Evolutionary conservation across 1,140 invertebrate species (phyloP).

Genomic region (Eubasilissa regina): DNA sequence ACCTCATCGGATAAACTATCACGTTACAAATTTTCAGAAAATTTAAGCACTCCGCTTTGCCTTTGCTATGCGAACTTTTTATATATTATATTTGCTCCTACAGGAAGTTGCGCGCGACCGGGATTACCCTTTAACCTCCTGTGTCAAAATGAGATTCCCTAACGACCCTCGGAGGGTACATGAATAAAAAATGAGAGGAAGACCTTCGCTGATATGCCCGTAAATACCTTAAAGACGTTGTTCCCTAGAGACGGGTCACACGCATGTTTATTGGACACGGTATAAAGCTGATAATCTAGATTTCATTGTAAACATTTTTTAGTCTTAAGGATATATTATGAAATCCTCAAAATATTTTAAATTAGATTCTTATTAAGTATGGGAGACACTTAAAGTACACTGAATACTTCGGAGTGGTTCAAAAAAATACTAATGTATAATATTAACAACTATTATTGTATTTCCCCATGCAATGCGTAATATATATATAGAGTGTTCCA

Average conservation of each 20-base stretch:
- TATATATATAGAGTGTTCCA: too few relatives aligned
- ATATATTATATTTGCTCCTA: not conserved
- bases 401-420: too few relatives aligned
- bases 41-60: not conserved
- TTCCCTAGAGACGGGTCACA: constrained; percentile 29
- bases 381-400: too few relatives aligned
- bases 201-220: constrained; percentile 36
- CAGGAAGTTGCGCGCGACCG: constrained; percentile 14
- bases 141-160: constrained; percentile 41
- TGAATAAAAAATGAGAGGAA: constrained; percentile 36
- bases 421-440: too few relatives aligned
- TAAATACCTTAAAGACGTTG: constrained; percentile 39
- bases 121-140: constrained; percentile 6
- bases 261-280: constrained; percentile 15
- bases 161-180: constrained; percentile 29
- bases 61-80: constrained; percentile 10
- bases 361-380: too few relatives aligned
- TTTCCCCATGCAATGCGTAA: too few relatives aligned
- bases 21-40: constrained; percentile 19
- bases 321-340: too few relatives aligned
- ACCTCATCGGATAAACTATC: constrained; percentile 16
- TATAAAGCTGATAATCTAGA: constrained; percentile 9
- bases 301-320: not conserved
- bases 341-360: too few relatives aligned
- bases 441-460: too few relatives aligned